These are phyloP conservation scores for Leptopterna dolabrata DNA, from an alignment of 2,888 invertebrate species.

Conservation along the genomic window DNA sequence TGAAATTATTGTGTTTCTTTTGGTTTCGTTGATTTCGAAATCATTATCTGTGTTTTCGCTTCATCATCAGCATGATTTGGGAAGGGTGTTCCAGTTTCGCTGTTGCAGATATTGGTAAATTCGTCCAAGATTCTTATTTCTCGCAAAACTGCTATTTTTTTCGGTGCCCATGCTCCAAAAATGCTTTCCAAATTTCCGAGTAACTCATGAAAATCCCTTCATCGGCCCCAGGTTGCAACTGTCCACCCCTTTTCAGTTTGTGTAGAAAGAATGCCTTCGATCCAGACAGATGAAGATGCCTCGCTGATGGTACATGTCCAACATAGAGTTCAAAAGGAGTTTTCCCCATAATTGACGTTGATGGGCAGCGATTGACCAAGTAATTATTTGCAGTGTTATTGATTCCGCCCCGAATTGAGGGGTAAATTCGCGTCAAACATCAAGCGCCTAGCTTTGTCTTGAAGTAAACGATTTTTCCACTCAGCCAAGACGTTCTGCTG, in stretches of 20 bases:
- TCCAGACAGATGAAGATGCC: not conserved
- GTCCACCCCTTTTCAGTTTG: not conserved
- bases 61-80: no score
- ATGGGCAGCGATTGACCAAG: not conserved
- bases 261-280: not conserved
- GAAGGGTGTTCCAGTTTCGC: no score
- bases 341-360: not conserved
- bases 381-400: constrained; percentile 57
- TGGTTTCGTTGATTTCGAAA: no score
- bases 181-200: no score
- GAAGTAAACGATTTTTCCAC: constrained; percentile 26
- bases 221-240: not conserved
- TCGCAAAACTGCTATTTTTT: no score
- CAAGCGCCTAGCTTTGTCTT: constrained; percentile 61
- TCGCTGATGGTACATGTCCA: not conserved
- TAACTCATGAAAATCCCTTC: constrained; percentile 11
- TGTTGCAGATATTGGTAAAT: no score
- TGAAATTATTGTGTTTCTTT: no score
- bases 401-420: constrained; percentile 60
- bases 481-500: constrained; percentile 43
- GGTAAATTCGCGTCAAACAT: constrained; percentile 56
- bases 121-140: no score
- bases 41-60: no score
- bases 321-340: constrained; percentile 42
- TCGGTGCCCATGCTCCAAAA: no score